A percentile compares a stretch with the other conserved stretches of the same genome.
Conservation (phyloP, 2,888 invertebrate species). For the Apomyelois bistriatella region DNA sequence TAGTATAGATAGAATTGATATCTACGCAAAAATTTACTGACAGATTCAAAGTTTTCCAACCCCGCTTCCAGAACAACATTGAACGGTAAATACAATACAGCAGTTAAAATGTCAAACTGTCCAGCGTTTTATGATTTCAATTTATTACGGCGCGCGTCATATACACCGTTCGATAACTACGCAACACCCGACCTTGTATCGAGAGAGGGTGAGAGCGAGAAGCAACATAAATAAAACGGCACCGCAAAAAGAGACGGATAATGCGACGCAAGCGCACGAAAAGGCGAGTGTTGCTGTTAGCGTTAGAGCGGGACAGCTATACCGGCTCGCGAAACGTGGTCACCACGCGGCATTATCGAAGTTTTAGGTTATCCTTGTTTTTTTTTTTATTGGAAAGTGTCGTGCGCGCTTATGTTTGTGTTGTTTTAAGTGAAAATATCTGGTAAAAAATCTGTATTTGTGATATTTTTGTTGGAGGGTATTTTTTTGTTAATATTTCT, state of each 20-base stretch:
- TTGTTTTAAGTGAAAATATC: neutral
- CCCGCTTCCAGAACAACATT: too few relatives aligned
- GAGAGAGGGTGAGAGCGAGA: conserved; percentile 30
- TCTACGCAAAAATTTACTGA: too few relatives aligned
- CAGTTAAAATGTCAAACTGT: neutral
- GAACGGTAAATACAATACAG: neutral
- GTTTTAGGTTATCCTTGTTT: conserved; percentile 56
- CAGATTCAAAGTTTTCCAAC: too few relatives aligned
- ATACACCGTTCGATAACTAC: conserved; percentile 5
- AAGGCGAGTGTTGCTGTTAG: neutral
- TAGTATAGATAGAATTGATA: too few relatives aligned
- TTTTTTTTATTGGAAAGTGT: conserved; percentile 20
- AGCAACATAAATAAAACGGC: conserved; percentile 2
- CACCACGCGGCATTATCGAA: conserved; percentile 42
- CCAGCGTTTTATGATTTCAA: neutral
- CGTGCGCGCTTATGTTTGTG: conserved; percentile 15
- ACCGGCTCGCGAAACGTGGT: conserved; percentile 56
- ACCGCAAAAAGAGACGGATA: neutral
- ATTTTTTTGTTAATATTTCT: neutral
- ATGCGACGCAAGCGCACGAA: neutral
- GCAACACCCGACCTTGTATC: conserved; percentile 17
- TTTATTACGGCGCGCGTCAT: conserved; percentile 2
- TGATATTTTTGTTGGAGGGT: neutral
- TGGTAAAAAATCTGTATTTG: neutral
- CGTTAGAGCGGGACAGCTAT: conserved; percentile 29